phyloP scores from a whole-genome alignment of 1,140 invertebrate genomes.

The Tetraneura akinire region DNA sequence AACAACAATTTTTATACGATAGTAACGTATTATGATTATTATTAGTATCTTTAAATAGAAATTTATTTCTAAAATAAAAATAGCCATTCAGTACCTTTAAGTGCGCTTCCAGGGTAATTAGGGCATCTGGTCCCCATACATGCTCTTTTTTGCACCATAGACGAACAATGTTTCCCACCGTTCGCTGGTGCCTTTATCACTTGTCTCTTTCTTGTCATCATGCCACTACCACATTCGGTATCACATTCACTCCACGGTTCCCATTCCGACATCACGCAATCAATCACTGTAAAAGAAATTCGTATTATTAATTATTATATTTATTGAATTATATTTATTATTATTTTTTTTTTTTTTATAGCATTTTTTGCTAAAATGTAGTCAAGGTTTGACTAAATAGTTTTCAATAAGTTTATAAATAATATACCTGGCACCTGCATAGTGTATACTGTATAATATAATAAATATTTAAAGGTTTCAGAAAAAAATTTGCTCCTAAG shows the following conservation, averaged over 20 bases:
- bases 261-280: constrained; percentile 77
- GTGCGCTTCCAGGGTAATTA: constrained; percentile 68
- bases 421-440: too few species aligned
- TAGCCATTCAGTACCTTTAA: constrained; percentile 64
- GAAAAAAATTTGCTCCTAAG: too few species aligned
- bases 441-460: too few species aligned
- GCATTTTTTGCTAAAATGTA: too few species aligned
- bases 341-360: too few species aligned
- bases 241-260: constrained; percentile 75
- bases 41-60: too few species aligned
- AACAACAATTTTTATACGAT: too few species aligned
- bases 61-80: background rate
- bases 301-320: too few species aligned
- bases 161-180: constrained; percentile 75
- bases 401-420: too few species aligned
- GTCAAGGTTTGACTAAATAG: too few species aligned
- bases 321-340: too few species aligned
- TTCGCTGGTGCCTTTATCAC: constrained; percentile 69
- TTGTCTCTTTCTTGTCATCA: constrained; percentile 69
- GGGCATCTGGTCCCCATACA: constrained; percentile 73
- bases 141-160: constrained; percentile 70
- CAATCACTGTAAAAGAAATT: constrained; percentile 66
- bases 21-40: background rate
- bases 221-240: constrained; percentile 73
- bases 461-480: too few species aligned